Base-by-base conservation (phyloP, 2,888 invertebrate genomes). In the Aspidiotus destructor region DNA sequence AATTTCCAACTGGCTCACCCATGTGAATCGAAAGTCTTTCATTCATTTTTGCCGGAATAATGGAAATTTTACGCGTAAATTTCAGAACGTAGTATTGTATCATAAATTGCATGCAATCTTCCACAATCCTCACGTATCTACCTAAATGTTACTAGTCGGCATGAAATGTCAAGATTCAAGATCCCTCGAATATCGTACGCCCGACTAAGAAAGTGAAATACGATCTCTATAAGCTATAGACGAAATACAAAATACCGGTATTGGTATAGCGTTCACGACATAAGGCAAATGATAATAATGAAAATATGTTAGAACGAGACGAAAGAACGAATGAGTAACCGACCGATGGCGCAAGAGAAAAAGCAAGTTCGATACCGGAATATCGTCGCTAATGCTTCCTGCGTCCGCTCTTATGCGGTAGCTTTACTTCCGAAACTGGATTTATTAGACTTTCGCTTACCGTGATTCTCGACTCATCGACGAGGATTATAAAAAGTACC, bases 391-490 rank as follows among this genome's bases (percentile, higher is more conserved):
- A 48, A 40, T 65, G 44, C 65, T 65, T 65, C 65, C 65, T 65
- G 58, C 16, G 57, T 65, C 57, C 65, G 65, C 40, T 54, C 17
- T 52, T 11, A 28, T 58, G 58, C 57, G 42, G 54, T 48, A 57
- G 58, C 57, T 65, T 58, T 58, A 58, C 65, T 65, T 65, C 65
- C 65, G 65, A 65, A 65, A 65, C 65, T 65, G 42, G 65, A 65
- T 65, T 65, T 48, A n/a, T 16, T 17, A 28, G 65, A 65, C 65
- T 65, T 65, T 65, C 65, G 65, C 65, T 58, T 11, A 48, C 48
- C 28, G 28, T 48, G 48, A 48, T n/a, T 48, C 48, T 11, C 57
- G 42, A 48, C 57, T 65, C 28, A 41, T 65, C 55, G 28, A 44
- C 44, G 41, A 9, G 44, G 8, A 41, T 65, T 65, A 65, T 65